phyloP scores from a whole-genome alignment of 2,797 vertebrate species.

The Rhinatrema bivittatum region DNA sequence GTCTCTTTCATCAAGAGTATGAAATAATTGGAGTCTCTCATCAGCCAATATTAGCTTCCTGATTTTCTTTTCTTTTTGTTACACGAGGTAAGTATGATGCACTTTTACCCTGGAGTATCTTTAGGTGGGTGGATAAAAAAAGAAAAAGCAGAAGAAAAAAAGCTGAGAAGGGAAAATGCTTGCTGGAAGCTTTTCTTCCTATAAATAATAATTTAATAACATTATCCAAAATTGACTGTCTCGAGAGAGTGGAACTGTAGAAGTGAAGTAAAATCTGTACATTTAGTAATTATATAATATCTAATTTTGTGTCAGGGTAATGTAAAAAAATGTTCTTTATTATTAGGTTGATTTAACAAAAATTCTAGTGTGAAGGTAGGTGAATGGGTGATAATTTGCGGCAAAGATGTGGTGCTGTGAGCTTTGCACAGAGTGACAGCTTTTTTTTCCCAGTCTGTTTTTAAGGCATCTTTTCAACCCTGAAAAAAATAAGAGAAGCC shows the following conservation, averaged over 20 bases:
- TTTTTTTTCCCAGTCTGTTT: too few relatives aligned
- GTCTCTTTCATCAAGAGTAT: conserved; percentile 14
- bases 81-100: conserved; percentile 7
- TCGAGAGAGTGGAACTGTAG: conserved; percentile 12
- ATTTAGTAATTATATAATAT: conserved; percentile 23
- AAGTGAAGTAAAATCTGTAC: conserved; percentile 29
- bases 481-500: too few relatives aligned
- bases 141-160: too few relatives aligned
- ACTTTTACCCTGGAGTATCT: too few relatives aligned
- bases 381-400: too few relatives aligned
- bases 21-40: conserved; percentile 17
- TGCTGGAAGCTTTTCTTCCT: conserved; percentile 7
- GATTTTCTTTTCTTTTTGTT: background rate
- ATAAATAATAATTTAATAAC: conserved; percentile 20
- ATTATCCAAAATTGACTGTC: conserved; percentile 14
- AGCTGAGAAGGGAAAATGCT: background rate
- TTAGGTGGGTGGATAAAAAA: background rate
- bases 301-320: conserved; percentile 24
- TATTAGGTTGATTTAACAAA: conserved; percentile 29
- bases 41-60: conserved; percentile 8
- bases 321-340: conserved; percentile 24
- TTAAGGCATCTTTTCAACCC: too few relatives aligned
- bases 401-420: too few relatives aligned
- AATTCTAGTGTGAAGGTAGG: background rate
- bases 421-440: too few relatives aligned